A percentile compares a stretch with the other conserved stretches of the same genome.
phyloP scores from a whole-genome alignment of 1,140 invertebrate genomes.

The Heliconius nattereri region DNA sequence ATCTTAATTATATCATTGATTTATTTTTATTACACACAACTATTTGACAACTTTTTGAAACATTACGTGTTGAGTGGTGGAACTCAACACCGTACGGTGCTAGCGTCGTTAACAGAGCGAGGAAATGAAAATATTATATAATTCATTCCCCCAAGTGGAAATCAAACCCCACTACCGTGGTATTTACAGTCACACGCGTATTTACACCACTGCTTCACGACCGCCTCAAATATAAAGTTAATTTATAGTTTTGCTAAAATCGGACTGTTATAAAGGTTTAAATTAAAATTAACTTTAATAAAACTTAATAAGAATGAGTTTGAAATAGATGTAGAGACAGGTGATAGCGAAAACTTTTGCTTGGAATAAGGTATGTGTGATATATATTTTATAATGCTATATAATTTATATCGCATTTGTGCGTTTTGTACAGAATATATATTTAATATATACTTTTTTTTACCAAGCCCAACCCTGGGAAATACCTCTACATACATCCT shows the following conservation, averaged over 20 bases:
- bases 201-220: not conserved
- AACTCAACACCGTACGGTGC: too few species aligned
- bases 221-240: not conserved
- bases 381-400: not conserved
- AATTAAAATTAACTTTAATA: not conserved
- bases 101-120: too few species aligned
- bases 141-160: not conserved
- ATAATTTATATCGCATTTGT: not conserved
- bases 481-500: too few species aligned
- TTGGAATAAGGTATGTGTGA: not conserved
- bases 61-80: too few species aligned
- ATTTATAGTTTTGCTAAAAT: constrained; percentile 21
- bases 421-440: too few species aligned
- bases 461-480: too few species aligned
- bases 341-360: not conserved
- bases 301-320: not conserved
- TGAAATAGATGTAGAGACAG: constrained; percentile 2
- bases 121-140: too few species aligned
- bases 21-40: too few species aligned
- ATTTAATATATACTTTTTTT: too few species aligned
- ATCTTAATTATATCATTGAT: too few species aligned
- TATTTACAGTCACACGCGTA: not conserved
- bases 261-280: not conserved
- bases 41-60: too few species aligned
- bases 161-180: not conserved